Evolutionary conservation across 2,888 invertebrate genomes (phyloP).

Genomic region (Achlya flavicornis): DNA sequence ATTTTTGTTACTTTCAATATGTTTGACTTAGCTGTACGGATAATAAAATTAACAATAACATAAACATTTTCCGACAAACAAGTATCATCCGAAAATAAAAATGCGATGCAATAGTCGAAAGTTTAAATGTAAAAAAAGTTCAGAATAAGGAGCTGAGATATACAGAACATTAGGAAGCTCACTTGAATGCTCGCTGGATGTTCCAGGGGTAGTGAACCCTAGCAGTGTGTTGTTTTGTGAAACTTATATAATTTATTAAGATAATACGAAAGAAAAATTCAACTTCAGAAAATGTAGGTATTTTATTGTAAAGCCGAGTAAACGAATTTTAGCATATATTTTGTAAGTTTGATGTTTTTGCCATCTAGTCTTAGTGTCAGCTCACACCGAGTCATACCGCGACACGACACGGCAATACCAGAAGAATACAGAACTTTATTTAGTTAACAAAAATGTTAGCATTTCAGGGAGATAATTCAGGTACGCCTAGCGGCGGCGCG

Average conservation of each 20-base stretch:
- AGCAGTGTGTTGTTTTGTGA: neutral
- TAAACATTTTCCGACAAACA: neutral
- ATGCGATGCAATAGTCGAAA: neutral
- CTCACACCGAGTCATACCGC: too few relatives aligned
- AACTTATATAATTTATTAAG: neutral
- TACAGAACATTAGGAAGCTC: constrained; percentile 4
- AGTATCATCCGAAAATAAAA: neutral
- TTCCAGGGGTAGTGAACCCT: neutral
- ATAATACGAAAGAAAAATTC: neutral
- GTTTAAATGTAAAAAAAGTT: neutral
- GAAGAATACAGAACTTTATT: too few relatives aligned
- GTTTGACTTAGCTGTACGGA: neutral
- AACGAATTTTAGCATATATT: neutral
- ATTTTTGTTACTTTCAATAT: too few relatives aligned
- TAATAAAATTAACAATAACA: neutral
- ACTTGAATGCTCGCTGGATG: neutral
- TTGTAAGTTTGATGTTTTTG: neutral
- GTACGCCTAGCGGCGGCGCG: too few relatives aligned
- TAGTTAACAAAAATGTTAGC: too few relatives aligned
- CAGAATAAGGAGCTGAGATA: constrained; percentile 1
- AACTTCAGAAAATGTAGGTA: neutral
- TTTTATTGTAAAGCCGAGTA: too few relatives aligned
- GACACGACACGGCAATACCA: too few relatives aligned
- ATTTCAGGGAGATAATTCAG: too few relatives aligned
- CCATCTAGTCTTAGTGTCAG: too few relatives aligned